A percentile compares a stretch with the other conserved stretches of the same genome.
These are phyloP conservation scores for Apteryx owenii DNA, from an alignment of 2,113 vertebrate genomes.

Conservation along the genomic window DNA sequence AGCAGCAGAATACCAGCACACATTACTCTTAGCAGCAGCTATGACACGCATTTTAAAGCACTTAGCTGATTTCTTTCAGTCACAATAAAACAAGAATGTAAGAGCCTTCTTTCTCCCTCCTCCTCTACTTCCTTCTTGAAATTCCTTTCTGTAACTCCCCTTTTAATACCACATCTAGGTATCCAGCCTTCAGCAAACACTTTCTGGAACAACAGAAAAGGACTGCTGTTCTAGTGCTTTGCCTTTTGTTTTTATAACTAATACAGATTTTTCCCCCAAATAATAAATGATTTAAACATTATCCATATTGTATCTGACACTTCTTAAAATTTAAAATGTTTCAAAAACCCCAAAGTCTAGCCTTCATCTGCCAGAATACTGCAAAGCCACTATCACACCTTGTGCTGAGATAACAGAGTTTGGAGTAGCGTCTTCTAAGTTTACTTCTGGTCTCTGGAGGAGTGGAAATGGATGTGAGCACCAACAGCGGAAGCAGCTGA, in stretches of 20 bases:
- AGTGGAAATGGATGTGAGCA: not conserved
- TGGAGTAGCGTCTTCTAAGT: not conserved
- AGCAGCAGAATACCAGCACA: not conserved
- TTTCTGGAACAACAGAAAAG: constrained; percentile 13
- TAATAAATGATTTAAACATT: constrained; percentile 68
- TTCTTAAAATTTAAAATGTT: constrained; percentile 72
- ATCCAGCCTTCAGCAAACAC: constrained; percentile 26
- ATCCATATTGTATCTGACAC: constrained; percentile 68
- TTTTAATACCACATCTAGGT: not conserved
- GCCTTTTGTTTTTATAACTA: constrained; percentile 73
- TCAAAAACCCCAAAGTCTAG: constrained; percentile 63
- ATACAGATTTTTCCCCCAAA: constrained; percentile 60
- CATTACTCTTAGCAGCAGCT: not conserved
- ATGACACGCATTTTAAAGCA: not conserved
- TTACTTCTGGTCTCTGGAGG: not conserved
- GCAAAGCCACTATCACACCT: not conserved
- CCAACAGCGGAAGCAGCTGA: not conserved
- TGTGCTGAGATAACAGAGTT: too few species aligned
- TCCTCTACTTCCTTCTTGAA: not conserved
- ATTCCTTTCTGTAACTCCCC: not conserved
- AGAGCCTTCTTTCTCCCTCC: not conserved
- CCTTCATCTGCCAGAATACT: constrained; percentile 19
- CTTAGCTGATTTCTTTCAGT: not conserved
- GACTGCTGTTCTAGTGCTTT: constrained; percentile 49
- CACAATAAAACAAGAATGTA: not conserved